Percentiles rank a stretch among this genome's conserved stretches.
phyloP scores from a whole-genome alignment of 2,113 vertebrate species.

The Aplodontia rufa region DNA sequence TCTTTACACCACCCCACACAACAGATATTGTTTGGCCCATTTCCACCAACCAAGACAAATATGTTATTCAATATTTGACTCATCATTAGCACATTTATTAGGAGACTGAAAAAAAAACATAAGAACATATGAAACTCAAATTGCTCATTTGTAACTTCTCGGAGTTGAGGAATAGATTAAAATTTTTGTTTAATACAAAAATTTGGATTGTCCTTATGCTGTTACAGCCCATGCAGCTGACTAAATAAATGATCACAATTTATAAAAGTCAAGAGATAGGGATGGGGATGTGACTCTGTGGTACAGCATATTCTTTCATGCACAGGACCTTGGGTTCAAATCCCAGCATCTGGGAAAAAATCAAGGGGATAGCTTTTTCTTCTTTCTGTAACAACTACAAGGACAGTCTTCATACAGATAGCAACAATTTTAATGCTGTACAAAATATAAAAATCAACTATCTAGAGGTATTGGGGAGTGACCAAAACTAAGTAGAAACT shows the following conservation, averaged over 20 bases:
- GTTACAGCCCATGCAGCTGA: background rate
- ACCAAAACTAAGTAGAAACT: background rate
- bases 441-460: background rate
- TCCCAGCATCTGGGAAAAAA: background rate
- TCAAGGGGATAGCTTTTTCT: background rate
- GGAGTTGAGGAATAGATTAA: constrained; percentile 16
- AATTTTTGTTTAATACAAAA: constrained; percentile 12
- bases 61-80: constrained; percentile 63
- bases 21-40: constrained; percentile 36
- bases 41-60: constrained; percentile 23
- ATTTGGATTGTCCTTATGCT: background rate
- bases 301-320: background rate
- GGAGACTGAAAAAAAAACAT: constrained; percentile 43
- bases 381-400: background rate
- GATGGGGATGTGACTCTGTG: background rate
- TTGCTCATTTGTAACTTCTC: constrained; percentile 37
- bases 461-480: background rate
- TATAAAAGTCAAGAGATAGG: background rate
- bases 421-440: background rate
- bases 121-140: constrained; percentile 3
- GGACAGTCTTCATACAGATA: background rate
- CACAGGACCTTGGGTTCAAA: background rate
- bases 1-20: background rate
- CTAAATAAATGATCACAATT: background rate
- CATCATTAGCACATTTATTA: constrained; percentile 44